phyloP scores from a whole-genome alignment of 2,113 vertebrate genomes.

The Mesoclemmys tuberculata region DNA sequence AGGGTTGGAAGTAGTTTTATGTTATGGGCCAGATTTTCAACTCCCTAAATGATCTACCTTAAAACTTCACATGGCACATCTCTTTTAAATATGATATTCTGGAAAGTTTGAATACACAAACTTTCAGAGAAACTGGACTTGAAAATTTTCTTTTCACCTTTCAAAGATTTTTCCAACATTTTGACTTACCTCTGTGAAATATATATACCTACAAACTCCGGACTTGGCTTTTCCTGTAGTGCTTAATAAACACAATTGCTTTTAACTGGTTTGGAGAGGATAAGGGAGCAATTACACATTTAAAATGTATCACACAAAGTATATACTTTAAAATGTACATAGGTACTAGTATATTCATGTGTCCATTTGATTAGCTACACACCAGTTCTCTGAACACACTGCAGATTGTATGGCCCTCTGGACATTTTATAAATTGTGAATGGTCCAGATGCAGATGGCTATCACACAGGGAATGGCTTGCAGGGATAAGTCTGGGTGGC shows the following conservation, averaged over 20 bases:
- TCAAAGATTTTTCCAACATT: not conserved
- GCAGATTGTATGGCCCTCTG: not conserved
- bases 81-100: not conserved
- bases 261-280: not conserved
- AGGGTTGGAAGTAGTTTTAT: not conserved
- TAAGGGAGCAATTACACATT: not conserved
- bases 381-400: rapidly evolving
- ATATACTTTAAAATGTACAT: not conserved
- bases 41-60: not conserved
- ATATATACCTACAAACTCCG: not conserved
- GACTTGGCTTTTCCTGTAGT: not conserved
- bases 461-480: not conserved
- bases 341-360: not conserved
- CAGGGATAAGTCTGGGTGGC: constrained; percentile 20
- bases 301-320: not conserved
- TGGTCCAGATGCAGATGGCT: constrained; percentile 31
- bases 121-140: not conserved
- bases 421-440: constrained; percentile 27
- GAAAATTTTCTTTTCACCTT: not conserved
- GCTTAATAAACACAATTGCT: not conserved
- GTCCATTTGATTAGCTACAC: too few species aligned
- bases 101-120: not conserved
- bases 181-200: not conserved
- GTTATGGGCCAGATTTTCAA: not conserved
- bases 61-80: not conserved